Evolutionary conservation across 2,888 invertebrate species (phyloP).

Genomic region (Helleia helle): DNA sequence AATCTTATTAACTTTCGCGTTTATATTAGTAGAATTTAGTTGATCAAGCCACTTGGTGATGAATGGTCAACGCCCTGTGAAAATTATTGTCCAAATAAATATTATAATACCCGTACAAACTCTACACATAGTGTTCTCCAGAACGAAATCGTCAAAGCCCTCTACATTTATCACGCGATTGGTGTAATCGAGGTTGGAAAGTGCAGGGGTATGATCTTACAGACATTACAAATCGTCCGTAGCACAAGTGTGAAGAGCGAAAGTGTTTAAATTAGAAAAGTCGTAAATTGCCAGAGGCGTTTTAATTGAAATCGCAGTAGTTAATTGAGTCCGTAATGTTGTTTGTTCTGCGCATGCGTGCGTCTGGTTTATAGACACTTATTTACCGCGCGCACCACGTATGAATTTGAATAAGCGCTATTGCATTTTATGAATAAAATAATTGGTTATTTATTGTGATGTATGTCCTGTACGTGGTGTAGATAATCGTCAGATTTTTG

Average conservation of each 20-base stretch:
- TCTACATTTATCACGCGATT: no score
- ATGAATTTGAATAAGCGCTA: constrained; percentile 21
- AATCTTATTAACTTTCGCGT: no score
- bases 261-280: constrained; percentile 58
- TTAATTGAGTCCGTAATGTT: constrained; percentile 54
- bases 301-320: constrained; percentile 67
- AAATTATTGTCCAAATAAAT: no score
- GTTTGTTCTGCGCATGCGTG: constrained; percentile 49
- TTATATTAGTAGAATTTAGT: no score
- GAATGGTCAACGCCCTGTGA: no score
- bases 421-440: constrained; percentile 17
- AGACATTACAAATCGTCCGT: constrained; percentile 21
- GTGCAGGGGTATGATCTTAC: no score
- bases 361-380: constrained; percentile 48
- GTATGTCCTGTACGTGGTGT: not conserved
- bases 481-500: no score
- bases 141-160: no score
- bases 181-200: no score
- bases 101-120: no score
- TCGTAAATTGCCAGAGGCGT: constrained; percentile 57
- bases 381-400: constrained; percentile 44
- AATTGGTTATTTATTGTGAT: constrained; percentile 7
- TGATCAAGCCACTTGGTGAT: no score
- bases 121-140: no score
- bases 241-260: constrained; percentile 31